Conservation (phyloP, 1,140 invertebrate genomes). For the Eriocheir sinensis region DNA sequence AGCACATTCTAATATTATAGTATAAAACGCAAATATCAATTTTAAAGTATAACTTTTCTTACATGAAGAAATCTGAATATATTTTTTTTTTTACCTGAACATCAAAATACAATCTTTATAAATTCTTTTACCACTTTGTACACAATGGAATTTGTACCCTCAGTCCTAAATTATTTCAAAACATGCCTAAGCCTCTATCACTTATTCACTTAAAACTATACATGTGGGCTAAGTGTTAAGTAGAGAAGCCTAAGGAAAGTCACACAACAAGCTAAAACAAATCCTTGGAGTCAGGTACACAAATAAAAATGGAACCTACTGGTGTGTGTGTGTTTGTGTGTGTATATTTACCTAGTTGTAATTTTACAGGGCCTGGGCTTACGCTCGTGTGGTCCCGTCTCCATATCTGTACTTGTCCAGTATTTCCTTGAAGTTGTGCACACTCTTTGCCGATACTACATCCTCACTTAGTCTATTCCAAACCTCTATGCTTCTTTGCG, state of each 20-base stretch:
- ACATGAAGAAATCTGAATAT: conserved; percentile 31
- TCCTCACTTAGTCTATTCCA: no score
- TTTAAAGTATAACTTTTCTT: conserved; percentile 27
- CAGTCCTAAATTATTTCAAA: conserved; percentile 7
- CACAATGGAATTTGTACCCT: conserved; percentile 60
- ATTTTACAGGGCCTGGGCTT: no score
- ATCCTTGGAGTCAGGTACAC: conserved; percentile 53
- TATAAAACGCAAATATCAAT: conserved; percentile 51
- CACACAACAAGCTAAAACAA: neutral
- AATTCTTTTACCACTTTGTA: conserved; percentile 49
- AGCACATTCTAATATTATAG: conserved; percentile 47
- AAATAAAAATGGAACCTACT: conserved; percentile 41
- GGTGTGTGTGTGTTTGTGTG: no score
- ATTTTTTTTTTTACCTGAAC: conserved; percentile 26
- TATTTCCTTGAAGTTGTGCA: no score
- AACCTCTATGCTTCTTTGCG: no score
- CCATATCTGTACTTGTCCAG: no score
- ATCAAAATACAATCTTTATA: conserved; percentile 49
- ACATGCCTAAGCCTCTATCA: neutral
- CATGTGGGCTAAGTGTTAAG: conserved; percentile 55
- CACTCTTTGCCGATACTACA: no score
- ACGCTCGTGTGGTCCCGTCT: neutral
- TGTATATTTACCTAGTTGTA: no score
- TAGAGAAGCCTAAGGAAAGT: conserved; percentile 39
- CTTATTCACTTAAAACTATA: conserved; percentile 28